A percentile compares a stretch with the other conserved stretches of the same genome.
Conservation (phyloP, 2,113 vertebrate species). For the Pomatorhinus ruficollis region DNA sequence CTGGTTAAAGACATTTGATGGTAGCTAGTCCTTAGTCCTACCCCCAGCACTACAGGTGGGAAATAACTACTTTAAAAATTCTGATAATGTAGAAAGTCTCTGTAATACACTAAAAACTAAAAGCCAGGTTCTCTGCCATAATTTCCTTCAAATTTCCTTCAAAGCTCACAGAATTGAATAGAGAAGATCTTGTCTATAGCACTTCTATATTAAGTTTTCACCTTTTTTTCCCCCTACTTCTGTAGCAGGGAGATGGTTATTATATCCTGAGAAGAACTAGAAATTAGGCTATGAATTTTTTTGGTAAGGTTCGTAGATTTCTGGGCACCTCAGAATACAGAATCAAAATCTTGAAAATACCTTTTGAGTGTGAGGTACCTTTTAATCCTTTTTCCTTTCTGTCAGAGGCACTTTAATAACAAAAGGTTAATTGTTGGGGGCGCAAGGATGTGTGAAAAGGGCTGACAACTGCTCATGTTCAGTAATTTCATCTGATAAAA, state of each 20-base stretch:
- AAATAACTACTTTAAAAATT: background rate
- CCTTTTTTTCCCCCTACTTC: fast-evolving
- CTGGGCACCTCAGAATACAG: background rate
- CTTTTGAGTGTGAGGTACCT: background rate
- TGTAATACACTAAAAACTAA: background rate
- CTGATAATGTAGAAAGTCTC: background rate
- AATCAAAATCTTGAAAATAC: background rate
- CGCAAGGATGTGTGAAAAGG: background rate
- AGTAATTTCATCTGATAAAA: slow-evolving; percentile 17
- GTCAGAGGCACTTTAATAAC: background rate
- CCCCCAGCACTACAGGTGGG: background rate
- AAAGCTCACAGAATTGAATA: background rate
- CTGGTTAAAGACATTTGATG: background rate
- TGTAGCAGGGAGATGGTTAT: background rate
- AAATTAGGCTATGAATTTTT: background rate
- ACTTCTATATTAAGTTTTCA: background rate
- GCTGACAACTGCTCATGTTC: slow-evolving; percentile 28
- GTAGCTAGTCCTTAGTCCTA: background rate
- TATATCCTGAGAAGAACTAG: background rate
- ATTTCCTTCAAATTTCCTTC: background rate
- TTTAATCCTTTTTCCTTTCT: background rate
- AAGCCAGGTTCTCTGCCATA: background rate
- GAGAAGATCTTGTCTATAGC: background rate
- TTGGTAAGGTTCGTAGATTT: background rate
- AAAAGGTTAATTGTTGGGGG: slow-evolving; percentile 1